These are phyloP conservation scores for Pipistrellus pygmaeus DNA, from an alignment of 2,797 vertebrate genomes.

Conservation along the genomic window DNA sequence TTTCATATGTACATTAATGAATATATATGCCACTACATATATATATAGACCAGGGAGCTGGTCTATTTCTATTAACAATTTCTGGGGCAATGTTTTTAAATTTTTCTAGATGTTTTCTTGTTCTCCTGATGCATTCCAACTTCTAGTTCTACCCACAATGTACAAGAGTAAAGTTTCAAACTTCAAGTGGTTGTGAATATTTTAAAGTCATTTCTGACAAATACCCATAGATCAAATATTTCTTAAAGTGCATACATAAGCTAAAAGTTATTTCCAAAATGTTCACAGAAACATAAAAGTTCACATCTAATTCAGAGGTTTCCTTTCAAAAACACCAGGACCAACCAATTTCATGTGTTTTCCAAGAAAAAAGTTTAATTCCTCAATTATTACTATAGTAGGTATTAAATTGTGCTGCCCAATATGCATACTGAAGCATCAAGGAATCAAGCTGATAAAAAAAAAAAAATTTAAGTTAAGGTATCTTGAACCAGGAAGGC, in stretches of 20 bases:
- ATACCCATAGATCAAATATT: not conserved
- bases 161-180: not conserved
- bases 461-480: not conserved
- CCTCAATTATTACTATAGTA: not conserved
- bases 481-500: not conserved
- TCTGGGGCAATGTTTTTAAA: slow-evolving; percentile 4
- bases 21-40: not conserved
- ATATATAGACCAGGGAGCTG: not conserved
- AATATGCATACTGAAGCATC: not conserved
- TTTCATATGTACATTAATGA: not conserved
- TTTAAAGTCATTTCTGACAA: not conserved
- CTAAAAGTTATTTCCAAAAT: slow-evolving; percentile 27
- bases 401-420: not conserved
- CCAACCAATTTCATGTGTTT: not conserved
- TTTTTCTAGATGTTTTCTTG: slow-evolving; percentile 33
- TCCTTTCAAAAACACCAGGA: slow-evolving; percentile 35
- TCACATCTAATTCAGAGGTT: not conserved
- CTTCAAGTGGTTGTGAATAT: not conserved
- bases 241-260: not conserved
- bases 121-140: not conserved
- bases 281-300: not conserved
- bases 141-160: not conserved
- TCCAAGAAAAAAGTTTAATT: not conserved
- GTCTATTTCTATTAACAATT: slow-evolving; percentile 1
- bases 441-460: not conserved